Evolutionary conservation across 2,797 vertebrate genomes (phyloP).

Genomic region (Ispidina lecontei): DNA sequence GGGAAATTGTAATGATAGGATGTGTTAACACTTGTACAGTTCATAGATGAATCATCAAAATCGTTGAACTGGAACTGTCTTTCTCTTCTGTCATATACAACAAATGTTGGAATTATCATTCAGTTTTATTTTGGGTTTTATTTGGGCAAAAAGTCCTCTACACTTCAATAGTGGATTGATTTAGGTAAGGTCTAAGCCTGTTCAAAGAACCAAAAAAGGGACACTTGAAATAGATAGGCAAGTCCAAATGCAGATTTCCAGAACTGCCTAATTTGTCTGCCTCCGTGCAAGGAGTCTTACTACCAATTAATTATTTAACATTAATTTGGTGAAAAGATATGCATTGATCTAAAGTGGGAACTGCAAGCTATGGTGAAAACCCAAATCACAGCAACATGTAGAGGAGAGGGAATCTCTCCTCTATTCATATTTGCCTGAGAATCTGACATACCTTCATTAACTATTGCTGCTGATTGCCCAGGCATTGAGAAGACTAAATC

Average conservation of each 20-base stretch:
- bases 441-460: background rate
- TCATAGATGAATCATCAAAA: conserved; percentile 54
- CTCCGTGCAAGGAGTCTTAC: background rate
- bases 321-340: background rate
- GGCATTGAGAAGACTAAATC: background rate
- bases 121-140: background rate
- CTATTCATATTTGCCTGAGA: background rate
- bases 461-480: background rate
- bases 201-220: background rate
- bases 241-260: background rate
- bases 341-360: background rate
- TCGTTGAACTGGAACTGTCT: background rate
- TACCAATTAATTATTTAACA: background rate
- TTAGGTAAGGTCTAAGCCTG: background rate
- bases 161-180: background rate
- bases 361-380: background rate
- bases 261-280: background rate
- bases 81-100: background rate
- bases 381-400: background rate
- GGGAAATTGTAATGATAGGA: conserved; percentile 46
- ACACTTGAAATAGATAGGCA: background rate
- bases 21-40: conserved; percentile 54
- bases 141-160: background rate
- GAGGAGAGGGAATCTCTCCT: background rate
- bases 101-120: background rate